A percentile compares a stretch with the other conserved stretches of the same genome.
Evolutionary conservation across 2,888 invertebrate genomes (phyloP).

Genomic region (Melanostoma scalare): DNA sequence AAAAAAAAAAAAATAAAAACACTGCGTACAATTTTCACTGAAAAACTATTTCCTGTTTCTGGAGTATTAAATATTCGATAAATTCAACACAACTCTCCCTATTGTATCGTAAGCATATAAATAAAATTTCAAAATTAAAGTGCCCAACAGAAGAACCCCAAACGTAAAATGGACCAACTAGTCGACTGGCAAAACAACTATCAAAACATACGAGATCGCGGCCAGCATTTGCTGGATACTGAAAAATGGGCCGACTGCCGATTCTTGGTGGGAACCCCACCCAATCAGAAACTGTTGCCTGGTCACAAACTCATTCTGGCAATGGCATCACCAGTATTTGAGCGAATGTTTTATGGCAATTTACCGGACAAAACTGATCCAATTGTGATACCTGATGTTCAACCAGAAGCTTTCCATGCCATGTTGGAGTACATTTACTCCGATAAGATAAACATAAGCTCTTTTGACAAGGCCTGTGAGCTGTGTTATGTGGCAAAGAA

Average conservation of each 20-base stretch:
- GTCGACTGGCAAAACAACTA: slow-evolving; percentile 90
- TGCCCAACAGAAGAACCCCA: neutral
- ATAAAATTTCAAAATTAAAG: neutral
- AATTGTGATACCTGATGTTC: slow-evolving; percentile 91
- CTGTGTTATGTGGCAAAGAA: slow-evolving; percentile 94
- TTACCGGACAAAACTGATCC: slow-evolving; percentile 91
- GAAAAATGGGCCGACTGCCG: slow-evolving; percentile 93
- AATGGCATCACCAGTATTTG: slow-evolving; percentile 94
- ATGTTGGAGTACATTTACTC: slow-evolving; percentile 93
- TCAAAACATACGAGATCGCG: slow-evolving; percentile 88
- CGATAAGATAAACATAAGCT: slow-evolving; percentile 89
- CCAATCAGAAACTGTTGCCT: slow-evolving; percentile 88
- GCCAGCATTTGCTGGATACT: slow-evolving; percentile 88
- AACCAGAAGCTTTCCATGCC: slow-evolving; percentile 92
- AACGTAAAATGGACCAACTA: slow-evolving; percentile 53
- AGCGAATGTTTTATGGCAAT: slow-evolving; percentile 93
- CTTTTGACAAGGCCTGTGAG: slow-evolving; percentile 93
- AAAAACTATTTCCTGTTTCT: neutral
- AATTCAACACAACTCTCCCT: neutral
- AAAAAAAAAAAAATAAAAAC: slow-evolving; percentile 12
- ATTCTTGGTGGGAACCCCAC: slow-evolving; percentile 90
- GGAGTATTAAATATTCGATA: neutral
- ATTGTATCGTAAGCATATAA: neutral
- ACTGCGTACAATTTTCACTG: slow-evolving; percentile 19
- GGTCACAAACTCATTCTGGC: slow-evolving; percentile 92